These are phyloP conservation scores for Melanotaenia pygmaea DNA, from an alignment of 2,797 vertebrate genomes.

Conservation along the genomic window DNA sequence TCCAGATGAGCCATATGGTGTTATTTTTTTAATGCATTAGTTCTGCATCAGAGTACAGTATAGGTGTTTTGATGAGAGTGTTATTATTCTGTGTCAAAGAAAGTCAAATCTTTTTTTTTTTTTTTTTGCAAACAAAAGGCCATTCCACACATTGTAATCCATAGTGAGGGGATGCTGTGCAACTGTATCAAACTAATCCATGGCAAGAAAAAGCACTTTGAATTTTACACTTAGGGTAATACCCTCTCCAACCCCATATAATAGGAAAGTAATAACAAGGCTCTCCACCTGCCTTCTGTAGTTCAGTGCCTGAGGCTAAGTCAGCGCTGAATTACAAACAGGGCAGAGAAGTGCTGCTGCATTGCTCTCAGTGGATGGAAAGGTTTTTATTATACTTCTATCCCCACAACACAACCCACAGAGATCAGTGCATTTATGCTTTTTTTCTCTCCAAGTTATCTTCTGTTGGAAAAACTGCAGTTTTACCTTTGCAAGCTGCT, in stretches of 20 bases:
- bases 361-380: slow-evolving; percentile 9
- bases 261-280: slow-evolving; percentile 14
- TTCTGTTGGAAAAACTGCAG: background rate
- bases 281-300: background rate
- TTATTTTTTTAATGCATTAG: background rate
- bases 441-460: background rate
- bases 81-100: background rate
- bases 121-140: background rate
- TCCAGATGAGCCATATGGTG: too few species aligned
- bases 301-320: background rate
- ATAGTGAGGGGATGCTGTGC: background rate
- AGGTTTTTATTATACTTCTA: background rate
- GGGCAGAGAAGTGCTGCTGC: slow-evolving; percentile 11
- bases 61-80: background rate
- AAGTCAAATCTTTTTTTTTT: background rate
- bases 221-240: slow-evolving; percentile 1
- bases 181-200: background rate
- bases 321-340: slow-evolving; percentile 6
- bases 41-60: background rate
- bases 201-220: background rate
- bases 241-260: slow-evolving; percentile 15
- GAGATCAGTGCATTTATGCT: background rate
- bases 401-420: slow-evolving; percentile 1
- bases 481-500: background rate
- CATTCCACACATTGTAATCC: background rate